These are phyloP conservation scores for Cromileptes altivelis DNA, from an alignment of 2,113 vertebrate genomes.

Conservation along the genomic window DNA sequence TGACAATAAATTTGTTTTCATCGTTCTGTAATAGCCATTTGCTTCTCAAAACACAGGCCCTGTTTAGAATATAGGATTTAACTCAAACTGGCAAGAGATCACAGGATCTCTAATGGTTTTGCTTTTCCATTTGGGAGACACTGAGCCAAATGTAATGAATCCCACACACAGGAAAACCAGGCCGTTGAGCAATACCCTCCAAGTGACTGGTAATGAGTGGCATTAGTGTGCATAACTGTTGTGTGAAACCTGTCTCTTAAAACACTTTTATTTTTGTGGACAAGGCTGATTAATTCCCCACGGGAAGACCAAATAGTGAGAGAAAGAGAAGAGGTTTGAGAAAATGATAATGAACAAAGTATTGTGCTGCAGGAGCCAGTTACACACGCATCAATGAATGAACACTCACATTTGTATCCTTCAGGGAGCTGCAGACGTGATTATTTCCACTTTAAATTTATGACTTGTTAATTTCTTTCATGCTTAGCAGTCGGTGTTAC, in stretches of 20 bases:
- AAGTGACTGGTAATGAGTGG: constrained; percentile 56
- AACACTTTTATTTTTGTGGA: constrained; percentile 12
- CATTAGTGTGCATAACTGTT: constrained; percentile 34
- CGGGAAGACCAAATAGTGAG: not conserved
- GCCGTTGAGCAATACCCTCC: constrained; percentile 45
- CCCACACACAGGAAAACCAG: constrained; percentile 66
- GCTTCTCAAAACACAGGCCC: constrained; percentile 32
- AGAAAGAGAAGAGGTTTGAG: constrained; percentile 1
- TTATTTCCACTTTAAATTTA: constrained; percentile 77
- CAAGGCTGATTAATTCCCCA: constrained; percentile 12
- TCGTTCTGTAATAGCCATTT: constrained; percentile 57
- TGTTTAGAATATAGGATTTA: constrained; percentile 50
- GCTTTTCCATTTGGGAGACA: constrained; percentile 61
- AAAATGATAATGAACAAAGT: constrained; percentile 44
- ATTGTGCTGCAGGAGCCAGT: constrained; percentile 46
- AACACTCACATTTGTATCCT: constrained; percentile 39
- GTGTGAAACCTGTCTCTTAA: constrained; percentile 31
- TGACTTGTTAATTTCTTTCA: constrained; percentile 78
- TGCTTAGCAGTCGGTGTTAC: constrained; percentile 66
- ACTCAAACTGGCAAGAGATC: constrained; percentile 61
- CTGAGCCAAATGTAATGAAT: constrained; percentile 66
- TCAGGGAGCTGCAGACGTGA: constrained; percentile 49
- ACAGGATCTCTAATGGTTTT: constrained; percentile 61
- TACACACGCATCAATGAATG: constrained; percentile 44
- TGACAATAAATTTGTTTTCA: constrained; percentile 56